Percentiles rank a stretch among this genome's conserved stretches.
Evolutionary conservation across 2,888 invertebrate genomes (phyloP).

Genomic region (Diaperis boleti): DNA sequence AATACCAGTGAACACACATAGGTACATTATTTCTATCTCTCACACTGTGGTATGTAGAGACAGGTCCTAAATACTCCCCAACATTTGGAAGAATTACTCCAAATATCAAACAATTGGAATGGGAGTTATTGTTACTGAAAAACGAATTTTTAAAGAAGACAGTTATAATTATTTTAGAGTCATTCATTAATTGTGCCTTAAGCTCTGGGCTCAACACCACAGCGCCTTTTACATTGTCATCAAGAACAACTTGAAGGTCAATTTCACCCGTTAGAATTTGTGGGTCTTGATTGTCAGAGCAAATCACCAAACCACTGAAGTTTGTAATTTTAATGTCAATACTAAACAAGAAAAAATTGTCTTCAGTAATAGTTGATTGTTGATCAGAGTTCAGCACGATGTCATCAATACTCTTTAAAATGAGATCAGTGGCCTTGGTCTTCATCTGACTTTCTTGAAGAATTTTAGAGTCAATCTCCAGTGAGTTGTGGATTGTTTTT

Average conservation of each 20-base stretch:
- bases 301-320: conserved; percentile 7
- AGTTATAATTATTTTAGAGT: neutral
- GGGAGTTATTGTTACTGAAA: neutral
- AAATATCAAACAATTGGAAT: neutral
- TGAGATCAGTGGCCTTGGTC: conserved; percentile 50
- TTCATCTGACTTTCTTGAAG: conserved; percentile 12
- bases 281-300: neutral
- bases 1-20: conserved; percentile 12
- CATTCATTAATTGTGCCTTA: neutral
- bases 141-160: neutral
- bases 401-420: conserved; percentile 70
- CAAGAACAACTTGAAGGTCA: neutral
- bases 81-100: conserved; percentile 8
- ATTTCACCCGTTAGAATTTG: neutral
- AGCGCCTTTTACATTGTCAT: neutral
- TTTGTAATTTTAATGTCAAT: neutral
- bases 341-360: neutral
- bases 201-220: neutral
- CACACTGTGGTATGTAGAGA: conserved; percentile 12
- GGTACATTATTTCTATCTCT: neutral
- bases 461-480: neutral
- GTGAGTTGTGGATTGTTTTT: conserved; percentile 10
- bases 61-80: conserved; percentile 7
- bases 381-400: conserved; percentile 50
- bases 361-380: neutral